Conservation (phyloP, 2,113 vertebrate species). For the Ictidomys tridecemlineatus region DNA sequence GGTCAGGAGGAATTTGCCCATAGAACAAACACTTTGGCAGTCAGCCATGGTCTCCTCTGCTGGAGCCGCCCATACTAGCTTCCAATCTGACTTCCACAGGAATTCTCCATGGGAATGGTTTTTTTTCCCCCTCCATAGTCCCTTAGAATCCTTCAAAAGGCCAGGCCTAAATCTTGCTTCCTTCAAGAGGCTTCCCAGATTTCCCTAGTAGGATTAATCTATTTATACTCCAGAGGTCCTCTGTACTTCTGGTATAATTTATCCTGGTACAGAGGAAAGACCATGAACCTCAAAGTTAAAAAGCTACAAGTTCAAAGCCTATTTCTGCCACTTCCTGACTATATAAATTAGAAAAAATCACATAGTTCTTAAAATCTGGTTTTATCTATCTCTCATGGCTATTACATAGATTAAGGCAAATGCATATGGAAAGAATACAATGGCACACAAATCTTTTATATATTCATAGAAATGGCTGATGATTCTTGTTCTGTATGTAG, state of each 20-base stretch:
- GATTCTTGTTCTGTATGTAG: neutral
- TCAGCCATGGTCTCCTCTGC: neutral
- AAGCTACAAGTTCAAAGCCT: neutral
- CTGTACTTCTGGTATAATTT: neutral
- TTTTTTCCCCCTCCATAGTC: neutral
- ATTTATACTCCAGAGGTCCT: neutral
- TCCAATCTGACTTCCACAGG: neutral
- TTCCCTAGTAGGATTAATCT: neutral
- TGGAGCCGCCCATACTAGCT: neutral
- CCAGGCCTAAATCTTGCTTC: neutral
- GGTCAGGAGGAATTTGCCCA: neutral
- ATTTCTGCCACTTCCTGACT: neutral
- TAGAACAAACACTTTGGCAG: neutral
- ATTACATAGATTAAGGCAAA: neutral
- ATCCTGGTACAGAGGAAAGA: neutral
- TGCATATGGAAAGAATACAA: neutral
- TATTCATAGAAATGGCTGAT: neutral
- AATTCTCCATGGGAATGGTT: neutral
- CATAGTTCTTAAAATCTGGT: neutral
- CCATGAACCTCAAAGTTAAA: neutral
- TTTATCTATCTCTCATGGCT: neutral
- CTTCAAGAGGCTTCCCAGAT: neutral
- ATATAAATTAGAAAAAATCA: neutral
- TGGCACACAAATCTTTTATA: neutral
- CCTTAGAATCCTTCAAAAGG: slow-evolving; percentile 13